phyloP scores from a whole-genome alignment of 2,113 vertebrate species.

The Protomyctophum bolini region DNA sequence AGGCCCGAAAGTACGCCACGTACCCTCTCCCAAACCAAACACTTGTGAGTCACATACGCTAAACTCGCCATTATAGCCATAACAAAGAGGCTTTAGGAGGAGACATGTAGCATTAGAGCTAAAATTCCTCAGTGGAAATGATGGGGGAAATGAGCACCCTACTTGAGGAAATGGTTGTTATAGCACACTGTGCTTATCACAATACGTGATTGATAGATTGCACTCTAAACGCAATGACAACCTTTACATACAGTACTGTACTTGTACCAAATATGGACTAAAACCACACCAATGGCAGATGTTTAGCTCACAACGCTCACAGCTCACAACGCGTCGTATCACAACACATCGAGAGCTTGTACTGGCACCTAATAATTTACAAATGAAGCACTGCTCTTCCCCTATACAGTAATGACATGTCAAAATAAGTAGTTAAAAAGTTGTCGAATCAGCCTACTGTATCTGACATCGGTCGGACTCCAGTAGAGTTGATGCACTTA shows the following conservation, averaged over 20 bases:
- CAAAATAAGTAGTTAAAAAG: too few relatives aligned
- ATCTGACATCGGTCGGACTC: too few relatives aligned
- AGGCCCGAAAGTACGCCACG: constrained; percentile 63
- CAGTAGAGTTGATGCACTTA: not conserved
- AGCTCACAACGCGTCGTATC: too few relatives aligned
- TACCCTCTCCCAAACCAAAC: constrained; percentile 69
- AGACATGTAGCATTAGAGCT: constrained; percentile 63
- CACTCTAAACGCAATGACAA: constrained; percentile 43
- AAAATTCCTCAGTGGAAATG: constrained; percentile 61
- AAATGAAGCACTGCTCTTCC: too few relatives aligned
- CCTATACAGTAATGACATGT: too few relatives aligned
- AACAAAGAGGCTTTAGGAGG: constrained; percentile 72
- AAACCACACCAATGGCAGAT: not conserved
- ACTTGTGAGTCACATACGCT: constrained; percentile 63
- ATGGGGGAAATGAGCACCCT: constrained; percentile 39
- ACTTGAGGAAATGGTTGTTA: constrained; percentile 58
- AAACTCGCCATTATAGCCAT: constrained; percentile 65
- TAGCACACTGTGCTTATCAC: constrained; percentile 57
- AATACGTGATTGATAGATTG: constrained; percentile 54
- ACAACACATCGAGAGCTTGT: too few relatives aligned
- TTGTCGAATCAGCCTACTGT: too few relatives aligned
- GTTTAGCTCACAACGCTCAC: too few relatives aligned
- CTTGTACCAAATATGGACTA: not conserved
- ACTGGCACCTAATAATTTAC: too few relatives aligned
- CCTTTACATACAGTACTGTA: constrained; percentile 28